Evolutionary conservation across 2,113 vertebrate genomes (phyloP), one percentile per base, ranked within the genome.

Genomic region (Dipodomys merriami): DNA sequence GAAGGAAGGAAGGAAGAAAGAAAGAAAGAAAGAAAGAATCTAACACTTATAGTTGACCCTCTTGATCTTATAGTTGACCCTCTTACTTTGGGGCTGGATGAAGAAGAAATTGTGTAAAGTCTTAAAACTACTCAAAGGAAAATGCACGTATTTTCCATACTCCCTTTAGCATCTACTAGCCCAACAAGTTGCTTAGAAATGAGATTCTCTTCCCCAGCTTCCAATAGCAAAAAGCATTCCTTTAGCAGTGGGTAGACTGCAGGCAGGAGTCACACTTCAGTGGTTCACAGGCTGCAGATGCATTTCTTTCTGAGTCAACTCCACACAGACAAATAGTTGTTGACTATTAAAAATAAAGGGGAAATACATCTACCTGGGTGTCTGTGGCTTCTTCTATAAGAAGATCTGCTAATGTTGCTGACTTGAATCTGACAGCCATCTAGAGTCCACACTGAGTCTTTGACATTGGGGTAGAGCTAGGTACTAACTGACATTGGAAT

Each of bases 51-150:
- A 30, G 64, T 72, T 92, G 88, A 81, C 20, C 46, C 68, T 86
- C 0, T 10, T 86, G n/a, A 4, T 39, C 39, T 80, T 76, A 44
- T 30, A 30, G 62, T 72, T 92, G 88, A 80, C 19, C 53, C 67
- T 86, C 0, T 10, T 86, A 62, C 65, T 57, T 93, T n/a, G 2
- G 25, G 67, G 79, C 10, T 91, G 19, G 53, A 67, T 46, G 25
- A 57, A 71, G 53, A 95, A 91, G 22, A 90, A 86, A 86, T 88
- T 39, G 49, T 76, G 33, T 83, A 30, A 53, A 69, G 69, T 80
- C 35, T 39, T 83, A 62, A 57, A 92, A 76, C 27, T 64, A 44
- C 35, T 72, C 71, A 72, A 72, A 53, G 81, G 25, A 62, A 72
- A 62, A 60, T 67, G 7, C 20, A 46, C n/a, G 8, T 20, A 29